Percentiles rank a stretch among this genome's conserved stretches.
Conservation (phyloP, 2,113 vertebrate genomes). For the Trachemys scripta region DNA sequence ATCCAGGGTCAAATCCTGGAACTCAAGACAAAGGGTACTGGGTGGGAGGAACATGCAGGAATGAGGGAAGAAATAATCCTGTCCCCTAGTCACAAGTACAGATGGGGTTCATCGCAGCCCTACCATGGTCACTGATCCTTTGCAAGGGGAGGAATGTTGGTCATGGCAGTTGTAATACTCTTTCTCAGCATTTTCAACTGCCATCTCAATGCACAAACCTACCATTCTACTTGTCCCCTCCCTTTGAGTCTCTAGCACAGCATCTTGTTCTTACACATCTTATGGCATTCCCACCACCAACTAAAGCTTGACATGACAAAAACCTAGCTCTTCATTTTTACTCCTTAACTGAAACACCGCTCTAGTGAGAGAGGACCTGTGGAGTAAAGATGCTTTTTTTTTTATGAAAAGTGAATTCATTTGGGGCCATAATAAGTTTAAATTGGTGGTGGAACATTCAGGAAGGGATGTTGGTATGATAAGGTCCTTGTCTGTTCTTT, state of each 20-base stretch:
- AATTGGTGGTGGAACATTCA: conserved; percentile 35
- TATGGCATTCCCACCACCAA: background rate
- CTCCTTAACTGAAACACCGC: background rate
- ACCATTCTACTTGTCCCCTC: background rate
- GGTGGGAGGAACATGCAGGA: background rate
- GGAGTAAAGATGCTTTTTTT: conserved; percentile 15
- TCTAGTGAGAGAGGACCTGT: conserved; percentile 14
- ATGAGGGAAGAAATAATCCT: background rate
- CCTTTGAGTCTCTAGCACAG: background rate
- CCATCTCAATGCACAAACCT: background rate
- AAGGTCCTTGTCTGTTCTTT: background rate
- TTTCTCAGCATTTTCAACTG: background rate
- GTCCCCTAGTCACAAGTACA: background rate
- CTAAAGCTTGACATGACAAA: background rate
- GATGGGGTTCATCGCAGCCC: background rate
- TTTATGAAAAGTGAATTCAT: conserved; percentile 41
- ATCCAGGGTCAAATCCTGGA: background rate
- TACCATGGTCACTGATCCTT: background rate
- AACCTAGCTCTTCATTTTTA: background rate
- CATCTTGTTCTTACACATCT: conserved; percentile 17
- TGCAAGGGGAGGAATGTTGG: background rate
- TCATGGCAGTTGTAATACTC: background rate
- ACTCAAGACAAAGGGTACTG: background rate
- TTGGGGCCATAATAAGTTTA: conserved; percentile 31
- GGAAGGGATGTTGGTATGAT: background rate